phyloP scores from a whole-genome alignment of 2,797 vertebrate genomes.

The Diglossa cyanea region DNA sequence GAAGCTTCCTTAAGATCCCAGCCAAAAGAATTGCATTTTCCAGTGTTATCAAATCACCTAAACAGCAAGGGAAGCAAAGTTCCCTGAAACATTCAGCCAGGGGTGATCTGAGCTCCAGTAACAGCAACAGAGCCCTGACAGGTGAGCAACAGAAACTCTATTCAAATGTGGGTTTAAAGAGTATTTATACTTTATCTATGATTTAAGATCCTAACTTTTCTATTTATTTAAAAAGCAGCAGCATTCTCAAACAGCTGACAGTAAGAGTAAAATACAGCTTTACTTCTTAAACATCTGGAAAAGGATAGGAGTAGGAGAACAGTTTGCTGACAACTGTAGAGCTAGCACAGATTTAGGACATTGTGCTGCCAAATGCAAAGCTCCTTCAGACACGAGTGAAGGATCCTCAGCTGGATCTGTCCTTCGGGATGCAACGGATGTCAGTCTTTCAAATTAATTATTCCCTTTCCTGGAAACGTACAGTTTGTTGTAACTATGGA shows the following conservation, averaged over 20 bases:
- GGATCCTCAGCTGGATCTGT: conserved; percentile 11
- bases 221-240: conserved; percentile 54
- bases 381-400: conserved; percentile 1
- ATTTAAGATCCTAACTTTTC: conserved; percentile 21
- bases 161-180: not conserved
- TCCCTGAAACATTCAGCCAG: not conserved
- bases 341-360: conserved; percentile 36
- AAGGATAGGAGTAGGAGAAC: not conserved
- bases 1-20: not conserved
- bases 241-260: conserved; percentile 33
- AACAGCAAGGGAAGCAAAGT: not conserved
- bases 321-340: conserved; percentile 12
- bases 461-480: conserved; percentile 22
- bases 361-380: not conserved
- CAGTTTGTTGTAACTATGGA: not conserved
- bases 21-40: not conserved
- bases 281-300: conserved; percentile 35
- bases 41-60: not conserved
- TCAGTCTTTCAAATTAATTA: conserved; percentile 26
- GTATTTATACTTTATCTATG: not conserved
- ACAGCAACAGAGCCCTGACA: not conserved
- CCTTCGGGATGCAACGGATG: not conserved
- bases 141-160: not conserved
- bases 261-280: conserved; percentile 16
- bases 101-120: not conserved